Percentiles rank a stretch among this genome's conserved stretches.
Evolutionary conservation across 2,113 vertebrate genomes (phyloP).

Genomic region (Pimephales promelas): DNA sequence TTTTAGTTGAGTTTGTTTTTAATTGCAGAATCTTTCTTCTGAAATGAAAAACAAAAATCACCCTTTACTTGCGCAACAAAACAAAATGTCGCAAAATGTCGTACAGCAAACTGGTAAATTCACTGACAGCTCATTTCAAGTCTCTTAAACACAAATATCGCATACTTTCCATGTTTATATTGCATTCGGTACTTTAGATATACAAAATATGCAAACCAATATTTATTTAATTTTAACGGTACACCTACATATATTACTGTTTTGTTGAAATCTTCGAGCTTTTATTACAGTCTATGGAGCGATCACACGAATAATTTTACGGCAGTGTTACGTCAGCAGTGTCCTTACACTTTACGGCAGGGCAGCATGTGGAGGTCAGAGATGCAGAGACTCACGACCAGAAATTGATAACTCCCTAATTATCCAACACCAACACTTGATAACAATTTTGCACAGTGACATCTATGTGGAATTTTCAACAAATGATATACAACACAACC

Average conservation of each 20-base stretch:
- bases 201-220: neutral
- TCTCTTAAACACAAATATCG: neutral
- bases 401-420: neutral
- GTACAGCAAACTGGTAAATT: neutral
- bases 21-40: neutral
- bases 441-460: neutral
- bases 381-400: neutral
- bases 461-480: neutral
- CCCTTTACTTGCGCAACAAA: neutral
- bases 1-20: neutral
- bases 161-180: neutral
- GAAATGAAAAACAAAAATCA: neutral
- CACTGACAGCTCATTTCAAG: neutral
- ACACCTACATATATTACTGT: neutral
- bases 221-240: neutral
- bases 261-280: neutral
- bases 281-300: no score
- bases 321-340: conserved; percentile 34
- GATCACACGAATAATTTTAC: conserved; percentile 23
- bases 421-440: neutral
- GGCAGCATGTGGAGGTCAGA: conserved; percentile 75
- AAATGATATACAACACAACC: neutral
- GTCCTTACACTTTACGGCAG: conserved; percentile 65
- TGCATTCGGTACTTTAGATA: neutral
- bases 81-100: conserved; percentile 32